These are phyloP conservation scores for Meloe dianella DNA, from an alignment of 2,888 invertebrate species.

Conservation along the genomic window DNA sequence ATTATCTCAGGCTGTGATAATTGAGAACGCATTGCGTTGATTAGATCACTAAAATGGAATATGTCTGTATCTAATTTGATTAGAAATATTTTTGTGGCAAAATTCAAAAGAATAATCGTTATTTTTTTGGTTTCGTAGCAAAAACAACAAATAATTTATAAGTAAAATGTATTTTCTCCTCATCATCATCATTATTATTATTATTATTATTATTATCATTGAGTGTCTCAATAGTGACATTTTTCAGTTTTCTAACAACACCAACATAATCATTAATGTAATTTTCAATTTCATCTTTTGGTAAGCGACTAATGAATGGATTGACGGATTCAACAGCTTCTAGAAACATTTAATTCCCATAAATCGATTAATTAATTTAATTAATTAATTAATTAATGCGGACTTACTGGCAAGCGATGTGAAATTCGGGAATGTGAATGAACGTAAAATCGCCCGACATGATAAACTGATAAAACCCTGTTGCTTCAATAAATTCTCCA, in stretches of 20 bases:
- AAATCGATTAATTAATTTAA: neutral
- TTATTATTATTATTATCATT: constrained; percentile 37
- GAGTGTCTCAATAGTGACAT: constrained; percentile 34
- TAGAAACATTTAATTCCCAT: constrained; percentile 52
- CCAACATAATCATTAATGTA: constrained; percentile 69
- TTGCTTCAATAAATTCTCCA: constrained; percentile 62
- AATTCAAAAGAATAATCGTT: neutral
- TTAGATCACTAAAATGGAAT: too few relatives aligned
- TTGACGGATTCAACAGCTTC: constrained; percentile 73
- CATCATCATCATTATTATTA: constrained; percentile 35
- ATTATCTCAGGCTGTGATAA: too few relatives aligned
- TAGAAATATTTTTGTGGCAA: too few relatives aligned
- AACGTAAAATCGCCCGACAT: constrained; percentile 65
- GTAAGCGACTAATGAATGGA: constrained; percentile 71
- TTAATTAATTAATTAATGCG: neutral
- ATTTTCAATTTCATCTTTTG: constrained; percentile 64
- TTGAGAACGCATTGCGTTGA: too few relatives aligned
- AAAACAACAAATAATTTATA: constrained; percentile 63
- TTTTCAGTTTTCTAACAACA: constrained; percentile 48
- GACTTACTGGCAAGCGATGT: constrained; percentile 66
- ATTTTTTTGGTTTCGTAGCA: constrained; percentile 53
- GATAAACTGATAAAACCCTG: constrained; percentile 68
- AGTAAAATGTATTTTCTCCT: constrained; percentile 59
- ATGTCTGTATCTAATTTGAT: too few relatives aligned
- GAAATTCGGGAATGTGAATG: constrained; percentile 65